These are phyloP conservation scores for Falco cherrug DNA, from an alignment of 2,797 vertebrate genomes.

Conservation along the genomic window DNA sequence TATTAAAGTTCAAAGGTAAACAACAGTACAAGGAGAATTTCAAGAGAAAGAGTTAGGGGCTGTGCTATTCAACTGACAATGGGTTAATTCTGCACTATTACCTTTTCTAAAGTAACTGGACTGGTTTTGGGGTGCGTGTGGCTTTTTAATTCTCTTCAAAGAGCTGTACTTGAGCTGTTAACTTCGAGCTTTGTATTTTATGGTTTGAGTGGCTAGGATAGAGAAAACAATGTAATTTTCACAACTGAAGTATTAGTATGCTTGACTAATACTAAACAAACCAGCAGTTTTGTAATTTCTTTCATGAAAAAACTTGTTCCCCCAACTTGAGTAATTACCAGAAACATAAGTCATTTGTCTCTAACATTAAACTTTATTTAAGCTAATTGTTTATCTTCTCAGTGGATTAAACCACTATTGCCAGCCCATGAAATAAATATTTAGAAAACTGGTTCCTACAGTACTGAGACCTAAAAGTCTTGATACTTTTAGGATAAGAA, in stretches of 20 bases:
- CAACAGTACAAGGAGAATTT: not conserved
- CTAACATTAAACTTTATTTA: not conserved
- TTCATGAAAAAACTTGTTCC: slow-evolving; percentile 20
- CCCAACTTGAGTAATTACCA: not conserved
- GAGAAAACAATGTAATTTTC: not conserved
- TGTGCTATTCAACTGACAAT: not conserved
- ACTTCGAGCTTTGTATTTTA: not conserved
- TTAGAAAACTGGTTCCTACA: not conserved
- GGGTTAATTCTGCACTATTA: not conserved
- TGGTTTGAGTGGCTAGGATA: not conserved
- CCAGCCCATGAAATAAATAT: not conserved
- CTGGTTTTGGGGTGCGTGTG: fast-evolving
- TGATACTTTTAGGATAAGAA: not conserved
- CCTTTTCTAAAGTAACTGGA: not conserved
- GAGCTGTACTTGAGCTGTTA: not conserved
- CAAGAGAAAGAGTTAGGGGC: not conserved
- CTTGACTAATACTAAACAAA: not conserved
- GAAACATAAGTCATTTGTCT: not conserved
- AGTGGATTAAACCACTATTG: not conserved
- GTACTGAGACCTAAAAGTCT: not conserved
- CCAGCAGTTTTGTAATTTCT: not conserved
- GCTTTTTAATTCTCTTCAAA: not conserved
- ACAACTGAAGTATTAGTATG: not conserved
- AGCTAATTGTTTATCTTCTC: not conserved
- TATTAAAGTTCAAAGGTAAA: too few species aligned